Conservation (phyloP, 2,797 vertebrate genomes). For the Falco columbarius region DNA sequence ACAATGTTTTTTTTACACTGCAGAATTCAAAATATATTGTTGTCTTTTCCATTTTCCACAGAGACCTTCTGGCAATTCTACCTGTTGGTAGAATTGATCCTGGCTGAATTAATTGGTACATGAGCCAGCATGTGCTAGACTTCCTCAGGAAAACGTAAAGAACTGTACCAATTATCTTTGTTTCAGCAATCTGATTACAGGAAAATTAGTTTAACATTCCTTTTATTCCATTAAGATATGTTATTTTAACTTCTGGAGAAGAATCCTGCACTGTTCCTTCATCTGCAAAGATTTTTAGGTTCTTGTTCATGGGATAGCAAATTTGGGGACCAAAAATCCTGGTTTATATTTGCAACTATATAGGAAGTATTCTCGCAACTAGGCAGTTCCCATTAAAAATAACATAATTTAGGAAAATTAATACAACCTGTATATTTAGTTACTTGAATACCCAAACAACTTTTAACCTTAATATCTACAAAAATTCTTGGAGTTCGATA, state of each 20-base stretch:
- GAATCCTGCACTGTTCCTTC: neutral
- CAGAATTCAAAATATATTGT: neutral
- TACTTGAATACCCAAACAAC: neutral
- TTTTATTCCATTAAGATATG: neutral
- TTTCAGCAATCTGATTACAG: neutral
- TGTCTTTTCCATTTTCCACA: neutral
- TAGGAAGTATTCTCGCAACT: neutral
- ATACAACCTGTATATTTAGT: neutral
- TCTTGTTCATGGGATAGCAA: neutral
- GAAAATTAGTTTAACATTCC: neutral
- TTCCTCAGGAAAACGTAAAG: neutral
- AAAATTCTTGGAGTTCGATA: neutral
- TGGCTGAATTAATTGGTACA: neutral
- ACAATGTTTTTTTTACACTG: neutral
- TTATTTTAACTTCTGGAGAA: neutral
- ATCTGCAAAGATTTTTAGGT: neutral
- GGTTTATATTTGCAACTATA: neutral
- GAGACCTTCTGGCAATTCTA: neutral
- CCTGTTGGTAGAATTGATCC: neutral
- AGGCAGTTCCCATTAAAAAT: neutral
- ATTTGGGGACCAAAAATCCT: neutral
- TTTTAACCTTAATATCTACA: neutral
- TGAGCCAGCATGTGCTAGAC: neutral
- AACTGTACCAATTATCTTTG: neutral
- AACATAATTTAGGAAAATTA: neutral